These are phyloP conservation scores for Drosophila bocqueti DNA, from an alignment of 1,140 invertebrate genomes.

Conservation along the genomic window DNA sequence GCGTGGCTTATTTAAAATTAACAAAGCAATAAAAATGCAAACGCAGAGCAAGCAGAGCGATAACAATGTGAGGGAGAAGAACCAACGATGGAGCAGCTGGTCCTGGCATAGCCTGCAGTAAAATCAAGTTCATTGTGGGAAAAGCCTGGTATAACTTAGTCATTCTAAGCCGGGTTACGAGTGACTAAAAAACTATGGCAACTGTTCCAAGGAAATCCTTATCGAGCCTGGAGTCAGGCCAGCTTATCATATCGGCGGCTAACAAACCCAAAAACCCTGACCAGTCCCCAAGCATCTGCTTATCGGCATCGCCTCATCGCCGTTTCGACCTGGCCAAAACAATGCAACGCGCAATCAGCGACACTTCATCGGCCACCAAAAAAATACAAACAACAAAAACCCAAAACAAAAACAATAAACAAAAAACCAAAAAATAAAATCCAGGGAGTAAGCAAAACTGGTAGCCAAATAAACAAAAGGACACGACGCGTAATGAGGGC, in stretches of 20 bases:
- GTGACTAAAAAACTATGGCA: constrained; percentile 24
- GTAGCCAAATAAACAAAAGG: constrained; percentile 73
- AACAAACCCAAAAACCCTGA: constrained; percentile 59
- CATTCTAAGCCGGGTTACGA: constrained; percentile 21
- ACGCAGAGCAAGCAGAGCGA: constrained; percentile 44
- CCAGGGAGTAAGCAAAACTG: constrained; percentile 8
- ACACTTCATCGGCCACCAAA: constrained; percentile 78
- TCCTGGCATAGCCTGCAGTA: constrained; percentile 38
- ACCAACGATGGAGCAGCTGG: constrained; percentile 6
- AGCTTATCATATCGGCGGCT: constrained; percentile 65
- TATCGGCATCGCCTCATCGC: constrained; percentile 67
- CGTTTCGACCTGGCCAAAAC: constrained; percentile 62
- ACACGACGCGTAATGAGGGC: constrained; percentile 80
- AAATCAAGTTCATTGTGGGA: constrained; percentile 43
- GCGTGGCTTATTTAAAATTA: constrained; percentile 81
- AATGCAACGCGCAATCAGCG: constrained; percentile 84
- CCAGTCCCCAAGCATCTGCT: constrained; percentile 55
- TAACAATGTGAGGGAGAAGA: constrained; percentile 49
- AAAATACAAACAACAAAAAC: background rate
- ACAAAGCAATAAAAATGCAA: constrained; percentile 80
- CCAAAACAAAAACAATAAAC: constrained; percentile 14
- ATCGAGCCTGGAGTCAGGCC: constrained; percentile 20
- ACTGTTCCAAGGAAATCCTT: constrained; percentile 57
- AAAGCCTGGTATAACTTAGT: constrained; percentile 8
- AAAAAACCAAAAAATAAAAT: constrained; percentile 6